Evolutionary conservation across 2,888 invertebrate species (phyloP), one percentile per base, ranked within the genome.

Genomic region (Euclidia mi): DNA sequence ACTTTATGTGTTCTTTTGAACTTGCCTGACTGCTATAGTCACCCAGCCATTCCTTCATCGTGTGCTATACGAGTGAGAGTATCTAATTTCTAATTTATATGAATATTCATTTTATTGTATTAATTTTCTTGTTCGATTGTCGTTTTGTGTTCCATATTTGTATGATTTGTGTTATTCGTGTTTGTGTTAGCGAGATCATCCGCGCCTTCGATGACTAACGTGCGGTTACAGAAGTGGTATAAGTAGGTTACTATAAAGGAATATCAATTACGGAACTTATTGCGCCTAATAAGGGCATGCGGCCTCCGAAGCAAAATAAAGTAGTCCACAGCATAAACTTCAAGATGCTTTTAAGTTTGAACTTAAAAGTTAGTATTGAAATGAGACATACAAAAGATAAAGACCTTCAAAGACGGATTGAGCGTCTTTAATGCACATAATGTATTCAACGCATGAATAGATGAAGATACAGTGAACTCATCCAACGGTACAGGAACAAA

Each of bases 1-100:
- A 91, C 78, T 84, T n/a, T 81, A 81, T 81, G 73, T 86, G 79
- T 84, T 86, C 84, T 86, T 90, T 87, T 86, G 82, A 91, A 91
- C 89, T 87, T 75, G 89, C 83, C 80, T 84, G 84, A 88, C 74
- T 70, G 57, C 66, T 74, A 66, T 58, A 63, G 79, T 68, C 66
- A 68, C 69, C 70, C 71, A 67, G 68, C 68, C 62, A 69, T 77
- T 72, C 66, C 69, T 76, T 72, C 25, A 35, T 28, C 29, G 20
- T 65, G 42, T 61, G 37, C 32, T 53, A 40, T 53, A 44, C 45
- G 42, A 59, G 60, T 56, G 48, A 51, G 58, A 69, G 56, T 44
- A 58, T 55, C 55, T 63, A 46, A 62, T 68, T 59, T 75, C 59
- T 50, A 60, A 50, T 60, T 48, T 52, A 38, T 56, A 58, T 66